Evolutionary conservation across 1,140 invertebrate genomes (phyloP), one percentile per base, ranked within the genome.

Genomic region (Meloidogyne hapla): DNA sequence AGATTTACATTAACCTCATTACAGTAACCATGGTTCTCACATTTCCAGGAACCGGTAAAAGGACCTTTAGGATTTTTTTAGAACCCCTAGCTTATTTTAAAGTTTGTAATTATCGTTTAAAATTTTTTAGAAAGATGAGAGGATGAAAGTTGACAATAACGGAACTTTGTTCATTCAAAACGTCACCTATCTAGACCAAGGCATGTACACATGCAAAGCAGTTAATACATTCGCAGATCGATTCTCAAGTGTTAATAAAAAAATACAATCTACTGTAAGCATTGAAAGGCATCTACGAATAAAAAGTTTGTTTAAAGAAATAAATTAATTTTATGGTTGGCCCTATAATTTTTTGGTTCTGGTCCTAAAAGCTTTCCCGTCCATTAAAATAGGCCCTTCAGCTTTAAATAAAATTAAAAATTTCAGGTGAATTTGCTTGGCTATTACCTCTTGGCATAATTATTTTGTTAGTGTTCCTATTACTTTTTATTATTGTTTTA

Each of bases 401-500:
- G 5, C 23, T 18, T 76, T 25, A 2, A 5, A 9, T n/a, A 18
- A 12, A 45, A 45, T 15, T 62, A 9, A 13, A 33, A 70, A 42
- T 42, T 70, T 70, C 1, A 79, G 78, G 78, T 56, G 56, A 81
- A 25, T 65, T 80, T 15, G 75, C 79, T 21, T 80, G 79, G 79
- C 21, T 80, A 9, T 48, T 67, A n/a, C 79, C 79, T 33, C 48
- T 80, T 15, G 13, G 61, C 18, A 38, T 80, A 23, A 80, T 80
- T 68, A 40, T 80, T 42, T 56, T 38, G n/a, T 69, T 69, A 6
- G 15, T 80, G 1, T 64, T 81, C 10, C 28, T 81, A 10, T 66
- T 80, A 25, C 38, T 69, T 25, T 26, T 80, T 45, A 68, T 76
- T 10, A 80, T 80, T 66, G 23, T 81, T 25, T 25, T 80, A 8